A percentile compares a stretch with the other conserved stretches of the same genome.
phyloP scores from a whole-genome alignment of 2,888 invertebrate species.

The Apantesis nais region DNA sequence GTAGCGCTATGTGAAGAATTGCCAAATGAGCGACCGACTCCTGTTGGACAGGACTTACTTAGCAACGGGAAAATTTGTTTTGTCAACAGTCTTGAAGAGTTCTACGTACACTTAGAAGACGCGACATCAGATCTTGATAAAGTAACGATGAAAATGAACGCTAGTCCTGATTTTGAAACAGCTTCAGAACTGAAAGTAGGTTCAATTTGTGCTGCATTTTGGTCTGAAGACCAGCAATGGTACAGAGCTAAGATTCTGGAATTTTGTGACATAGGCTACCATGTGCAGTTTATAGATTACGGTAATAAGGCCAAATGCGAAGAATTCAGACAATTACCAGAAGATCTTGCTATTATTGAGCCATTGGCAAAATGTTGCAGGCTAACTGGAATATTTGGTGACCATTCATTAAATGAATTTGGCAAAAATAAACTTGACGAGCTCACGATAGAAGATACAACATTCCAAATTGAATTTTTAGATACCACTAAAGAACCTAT shows the following conservation, averaged over 20 bases:
- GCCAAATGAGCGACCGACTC: constrained; percentile 71
- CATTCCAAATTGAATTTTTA: constrained; percentile 87
- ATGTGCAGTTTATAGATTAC: constrained; percentile 89
- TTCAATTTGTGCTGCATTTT: constrained; percentile 88
- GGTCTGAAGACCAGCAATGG: constrained; percentile 88
- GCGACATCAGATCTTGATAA: constrained; percentile 85
- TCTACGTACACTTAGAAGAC: constrained; percentile 89
- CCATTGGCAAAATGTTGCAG: constrained; percentile 88
- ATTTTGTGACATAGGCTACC: constrained; percentile 82
- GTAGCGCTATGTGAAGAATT: constrained; percentile 80
- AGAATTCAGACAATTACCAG: constrained; percentile 86
- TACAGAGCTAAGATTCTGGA: constrained; percentile 88
- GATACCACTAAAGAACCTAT: constrained; percentile 85
- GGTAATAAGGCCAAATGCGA: constrained; percentile 88
- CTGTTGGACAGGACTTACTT: constrained; percentile 73
- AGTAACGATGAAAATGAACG: constrained; percentile 85
- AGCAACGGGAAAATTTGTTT: constrained; percentile 88
- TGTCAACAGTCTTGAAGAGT: constrained; percentile 88
- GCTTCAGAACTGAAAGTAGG: constrained; percentile 85
- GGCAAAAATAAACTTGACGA: constrained; percentile 70
- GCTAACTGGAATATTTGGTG: constrained; percentile 78
- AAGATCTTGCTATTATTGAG: constrained; percentile 84
- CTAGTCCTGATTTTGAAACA: constrained; percentile 81
- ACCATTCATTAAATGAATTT: constrained; percentile 73
- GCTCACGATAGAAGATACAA: constrained; percentile 64